Evolutionary conservation across 2,888 invertebrate species (phyloP), one percentile per base, ranked within the genome.

Genomic region (Xestia c-nigrum): DNA sequence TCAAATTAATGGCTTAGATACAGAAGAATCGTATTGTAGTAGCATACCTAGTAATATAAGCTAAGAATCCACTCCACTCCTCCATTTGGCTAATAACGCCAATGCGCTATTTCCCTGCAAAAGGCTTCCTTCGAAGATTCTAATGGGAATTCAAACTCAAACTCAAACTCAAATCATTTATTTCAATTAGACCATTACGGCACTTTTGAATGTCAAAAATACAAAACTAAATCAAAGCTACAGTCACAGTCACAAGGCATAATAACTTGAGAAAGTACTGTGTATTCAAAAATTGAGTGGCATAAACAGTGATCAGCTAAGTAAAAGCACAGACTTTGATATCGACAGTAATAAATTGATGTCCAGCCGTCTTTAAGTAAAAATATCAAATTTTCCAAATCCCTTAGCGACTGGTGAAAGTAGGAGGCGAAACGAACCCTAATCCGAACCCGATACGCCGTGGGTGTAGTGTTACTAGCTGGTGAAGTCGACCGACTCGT

Each of bases 401-500:
- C 64, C 81, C 64, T 24, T 57, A 19, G n/a, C 31, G 40, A 66
- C 31, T 69, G 70, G 86, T 85, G 89, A 89, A 89, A 86, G 84
- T 81, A 64, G 24, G 38, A 61, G n/a, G 50, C 78, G 74, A 80
- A 77, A 72, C 73, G 43, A 77, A 83, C 77, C 79, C 81, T 76
- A 80, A 77, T 74, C 63, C 50, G 68, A 80, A 89, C 70, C 64
- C 46, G 89, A 89, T 83, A 87, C 50, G 59, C 72, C 68, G 68
- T 74, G 70, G 72, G 84, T 88, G 78, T 89, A 69, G 43, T 57
- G 72, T 88, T 89, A 81, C 87, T 31, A 57, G 78, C 74, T 72
- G 66, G 76, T 47, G 68, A 81, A 72, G 77, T 76, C 69, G 76
- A 75, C 76, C 73, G 78, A 83, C 78, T 75, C 88, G 89, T 88